A percentile compares a stretch with the other conserved stretches of the same genome.
phyloP scores from a whole-genome alignment of 2,113 vertebrate genomes.

The Sphaerodactylus townsendi region DNA sequence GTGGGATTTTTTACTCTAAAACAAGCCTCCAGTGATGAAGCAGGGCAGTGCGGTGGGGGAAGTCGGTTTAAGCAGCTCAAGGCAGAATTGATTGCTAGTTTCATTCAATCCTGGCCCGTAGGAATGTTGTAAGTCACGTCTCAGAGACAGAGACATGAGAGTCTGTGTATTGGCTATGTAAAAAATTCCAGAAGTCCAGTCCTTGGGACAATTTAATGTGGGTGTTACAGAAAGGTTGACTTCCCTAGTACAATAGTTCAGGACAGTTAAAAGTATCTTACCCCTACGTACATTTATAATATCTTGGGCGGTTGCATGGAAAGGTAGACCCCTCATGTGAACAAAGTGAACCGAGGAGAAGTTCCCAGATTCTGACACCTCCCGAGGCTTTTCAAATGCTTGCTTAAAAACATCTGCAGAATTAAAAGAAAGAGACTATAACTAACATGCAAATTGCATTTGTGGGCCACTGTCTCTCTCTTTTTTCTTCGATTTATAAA shows the following conservation, averaged over 20 bases:
- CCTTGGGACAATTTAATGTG: neutral
- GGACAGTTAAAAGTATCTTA: neutral
- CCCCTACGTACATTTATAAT: slow-evolving; percentile 81
- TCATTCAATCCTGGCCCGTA: neutral
- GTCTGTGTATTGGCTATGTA: no score
- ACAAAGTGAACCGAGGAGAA: slow-evolving; percentile 64
- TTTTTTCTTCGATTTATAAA: no score
- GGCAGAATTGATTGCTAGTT: neutral
- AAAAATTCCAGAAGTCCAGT: neutral
- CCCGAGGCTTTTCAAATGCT: slow-evolving; percentile 47
- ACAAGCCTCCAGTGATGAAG: no score
- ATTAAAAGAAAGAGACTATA: neutral
- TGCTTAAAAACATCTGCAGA: slow-evolving; percentile 60
- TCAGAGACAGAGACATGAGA: neutral
- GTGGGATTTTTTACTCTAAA: neutral
- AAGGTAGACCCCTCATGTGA: slow-evolving; percentile 88
- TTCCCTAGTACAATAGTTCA: neutral
- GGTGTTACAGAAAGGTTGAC: neutral
- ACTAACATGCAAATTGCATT: neutral
- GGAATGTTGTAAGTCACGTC: neutral
- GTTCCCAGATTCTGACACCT: slow-evolving; percentile 27
- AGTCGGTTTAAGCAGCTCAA: neutral
- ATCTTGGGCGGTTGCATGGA: slow-evolving; percentile 79
- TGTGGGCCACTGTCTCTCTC: neutral
- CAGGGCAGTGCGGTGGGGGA: no score